Base-by-base conservation (phyloP, 1,140 invertebrate genomes). In the Drosophila nikananu region DNA sequence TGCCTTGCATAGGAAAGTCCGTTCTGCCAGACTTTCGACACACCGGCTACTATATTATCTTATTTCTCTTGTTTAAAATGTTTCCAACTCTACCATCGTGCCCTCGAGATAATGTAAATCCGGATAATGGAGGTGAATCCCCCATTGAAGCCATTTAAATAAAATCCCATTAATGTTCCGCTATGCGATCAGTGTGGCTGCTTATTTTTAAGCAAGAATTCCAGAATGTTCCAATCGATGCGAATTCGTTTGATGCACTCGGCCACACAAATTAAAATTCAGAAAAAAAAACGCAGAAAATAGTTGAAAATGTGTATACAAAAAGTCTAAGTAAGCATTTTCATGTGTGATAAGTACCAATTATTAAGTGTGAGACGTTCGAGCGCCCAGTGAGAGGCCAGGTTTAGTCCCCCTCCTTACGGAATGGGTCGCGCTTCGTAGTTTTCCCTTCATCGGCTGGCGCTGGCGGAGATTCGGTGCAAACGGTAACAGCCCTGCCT, bases 271-370 rank as follows among this genome's bases (percentile, higher is more conserved):
- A 60, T 32, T 6, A 21, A 51, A 42, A 35, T 44, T 42, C 37
- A 41, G 23, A 25, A 65, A 66, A 65, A 27, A 63, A 66, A 66
- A 63, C 63, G 21, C 63, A 44, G 58, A 63, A 63, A 62, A 65
- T 63, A 65, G 63, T 66, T 19, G 54, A 78, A 79, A 80, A 80
- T 80, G 84, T 87, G 86, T 87, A 87, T 80, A 87, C 84, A 87
- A 87, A 86, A 89, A 87, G 66, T 90, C 66, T 81, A 89, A 89
- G 78, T 73, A 80, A 87, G 67, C 74, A 80, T 81, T 89, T 87
- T 87, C 64, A 62, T 89, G 81, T 71, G 84, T 81, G 81, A 87
- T 87, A 87, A 78, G 62, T 55, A 52, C 41, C 62, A 67, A 80
- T 46, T 77, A 55, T 66, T 65, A 44, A 61, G 71, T 75, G 77